Percentiles rank a stretch among this genome's conserved stretches.
phyloP scores from a whole-genome alignment of 2,888 invertebrate species.

The Coecobrya sp. region DNA sequence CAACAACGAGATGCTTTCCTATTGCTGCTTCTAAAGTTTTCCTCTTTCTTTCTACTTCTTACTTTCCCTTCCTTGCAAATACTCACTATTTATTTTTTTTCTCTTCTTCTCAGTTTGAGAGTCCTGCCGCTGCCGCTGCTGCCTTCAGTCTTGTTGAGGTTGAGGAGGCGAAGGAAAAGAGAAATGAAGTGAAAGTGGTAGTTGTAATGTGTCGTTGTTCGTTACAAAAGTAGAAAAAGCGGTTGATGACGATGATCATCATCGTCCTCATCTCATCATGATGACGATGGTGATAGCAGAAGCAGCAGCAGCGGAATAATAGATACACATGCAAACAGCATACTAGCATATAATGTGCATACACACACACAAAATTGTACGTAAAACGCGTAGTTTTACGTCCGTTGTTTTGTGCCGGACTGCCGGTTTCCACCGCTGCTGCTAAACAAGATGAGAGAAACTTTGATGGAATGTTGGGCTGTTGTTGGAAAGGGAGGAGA shows the following conservation, averaged over 20 bases:
- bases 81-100: not conserved
- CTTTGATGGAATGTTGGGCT: slow-evolving; percentile 76
- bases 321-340: not conserved
- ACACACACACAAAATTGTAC: too few relatives aligned
- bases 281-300: not conserved
- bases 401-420: not conserved
- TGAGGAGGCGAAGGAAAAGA: not conserved
- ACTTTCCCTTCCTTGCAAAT: not conserved
- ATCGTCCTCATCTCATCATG: not conserved
- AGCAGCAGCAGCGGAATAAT: not conserved
- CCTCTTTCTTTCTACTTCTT: slow-evolving; percentile 3
- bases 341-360: too few relatives aligned
- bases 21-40: slow-evolving; percentile 25
- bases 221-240: not conserved
- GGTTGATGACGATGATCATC: not conserved
- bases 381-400: too few relatives aligned
- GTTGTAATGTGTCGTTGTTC: slow-evolving; percentile 24
- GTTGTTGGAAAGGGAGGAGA: not conserved
- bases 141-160: not conserved
- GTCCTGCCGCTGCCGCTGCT: not conserved
- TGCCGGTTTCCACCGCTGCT: not conserved
- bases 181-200: slow-evolving; percentile 78
- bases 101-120: not conserved
- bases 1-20: not conserved
- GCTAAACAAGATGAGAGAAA: slow-evolving; percentile 65